Conservation (phyloP, 2,797 vertebrate species). For the Argentina silus region DNA sequence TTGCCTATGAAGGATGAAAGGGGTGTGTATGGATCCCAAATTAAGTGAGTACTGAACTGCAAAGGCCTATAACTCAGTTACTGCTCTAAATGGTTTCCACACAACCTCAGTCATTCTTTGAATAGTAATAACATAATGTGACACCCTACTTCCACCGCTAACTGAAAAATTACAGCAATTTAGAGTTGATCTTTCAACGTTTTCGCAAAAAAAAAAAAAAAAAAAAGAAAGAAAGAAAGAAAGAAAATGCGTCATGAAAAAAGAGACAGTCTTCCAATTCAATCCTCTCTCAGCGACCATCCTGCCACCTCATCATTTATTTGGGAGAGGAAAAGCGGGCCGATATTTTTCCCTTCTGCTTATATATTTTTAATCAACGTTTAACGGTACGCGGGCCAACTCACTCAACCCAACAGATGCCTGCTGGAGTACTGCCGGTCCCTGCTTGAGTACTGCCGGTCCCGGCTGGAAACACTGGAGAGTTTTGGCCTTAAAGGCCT, state of each 20-base stretch:
- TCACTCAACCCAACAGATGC: constrained; percentile 31
- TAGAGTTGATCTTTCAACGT: constrained; percentile 17
- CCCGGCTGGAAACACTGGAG: too few species aligned
- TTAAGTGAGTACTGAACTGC: too few species aligned
- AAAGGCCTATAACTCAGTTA: not conserved
- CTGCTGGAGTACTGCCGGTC: not conserved
- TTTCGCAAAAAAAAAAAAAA: not conserved
- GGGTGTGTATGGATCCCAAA: too few species aligned
- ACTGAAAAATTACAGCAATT: constrained; percentile 15
- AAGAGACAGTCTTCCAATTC: constrained; percentile 22
- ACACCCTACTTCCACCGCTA: constrained; percentile 16
- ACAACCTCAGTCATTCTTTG: not conserved
- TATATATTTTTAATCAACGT: constrained; percentile 40
- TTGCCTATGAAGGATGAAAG: too few species aligned
- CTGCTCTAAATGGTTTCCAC: not conserved
- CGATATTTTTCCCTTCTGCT: constrained; percentile 8
- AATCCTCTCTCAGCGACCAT: constrained; percentile 34
- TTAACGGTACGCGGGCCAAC: constrained; percentile 27
- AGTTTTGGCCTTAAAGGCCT: too few species aligned
- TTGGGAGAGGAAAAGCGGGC: constrained; percentile 15
- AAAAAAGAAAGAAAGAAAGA: not conserved
- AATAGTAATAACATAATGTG: constrained; percentile 14
- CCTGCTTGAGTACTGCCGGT: too few species aligned
- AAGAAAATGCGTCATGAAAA: not conserved
- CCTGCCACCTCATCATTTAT: constrained; percentile 34